Conservation (phyloP, 1,140 invertebrate genomes). For the Micrasema minimum region DNA sequence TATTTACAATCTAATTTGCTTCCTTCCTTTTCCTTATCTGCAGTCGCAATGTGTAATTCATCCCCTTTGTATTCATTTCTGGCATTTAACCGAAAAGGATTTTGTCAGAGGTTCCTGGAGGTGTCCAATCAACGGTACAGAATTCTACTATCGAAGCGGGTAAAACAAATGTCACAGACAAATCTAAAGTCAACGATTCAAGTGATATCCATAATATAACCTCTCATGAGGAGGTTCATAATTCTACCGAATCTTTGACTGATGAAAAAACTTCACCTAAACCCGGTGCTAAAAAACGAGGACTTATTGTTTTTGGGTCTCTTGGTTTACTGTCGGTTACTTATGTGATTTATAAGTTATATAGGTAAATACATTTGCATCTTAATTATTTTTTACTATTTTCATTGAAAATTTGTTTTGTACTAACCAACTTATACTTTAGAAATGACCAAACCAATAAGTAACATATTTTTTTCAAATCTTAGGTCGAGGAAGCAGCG, state of each 20-base stretch:
- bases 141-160: neutral
- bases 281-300: conserved; percentile 47
- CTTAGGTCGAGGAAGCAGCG: conserved; percentile 36
- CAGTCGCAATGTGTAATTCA: too few species aligned
- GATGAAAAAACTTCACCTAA: conserved; percentile 16
- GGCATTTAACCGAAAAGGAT: too few species aligned
- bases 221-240: neutral
- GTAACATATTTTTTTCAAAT: conserved; percentile 19
- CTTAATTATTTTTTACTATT: neutral
- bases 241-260: neutral
- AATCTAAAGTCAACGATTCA: neutral
- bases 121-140: neutral
- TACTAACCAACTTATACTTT: neutral
- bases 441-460: neutral
- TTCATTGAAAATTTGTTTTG: neutral
- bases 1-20: too few species aligned
- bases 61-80: too few species aligned
- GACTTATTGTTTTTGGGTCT: conserved; percentile 50
- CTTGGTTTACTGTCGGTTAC: conserved; percentile 40
- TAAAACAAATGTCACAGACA: neutral
- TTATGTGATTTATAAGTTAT: conserved; percentile 47
- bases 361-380: conserved; percentile 38
- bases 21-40: too few species aligned
- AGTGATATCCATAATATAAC: conserved; percentile 19
- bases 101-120: neutral